Evolutionary conservation across 2,797 vertebrate species (phyloP), one percentile per base, ranked within the genome.

Genomic region (Phrynocephalus vlangalii): DNA sequence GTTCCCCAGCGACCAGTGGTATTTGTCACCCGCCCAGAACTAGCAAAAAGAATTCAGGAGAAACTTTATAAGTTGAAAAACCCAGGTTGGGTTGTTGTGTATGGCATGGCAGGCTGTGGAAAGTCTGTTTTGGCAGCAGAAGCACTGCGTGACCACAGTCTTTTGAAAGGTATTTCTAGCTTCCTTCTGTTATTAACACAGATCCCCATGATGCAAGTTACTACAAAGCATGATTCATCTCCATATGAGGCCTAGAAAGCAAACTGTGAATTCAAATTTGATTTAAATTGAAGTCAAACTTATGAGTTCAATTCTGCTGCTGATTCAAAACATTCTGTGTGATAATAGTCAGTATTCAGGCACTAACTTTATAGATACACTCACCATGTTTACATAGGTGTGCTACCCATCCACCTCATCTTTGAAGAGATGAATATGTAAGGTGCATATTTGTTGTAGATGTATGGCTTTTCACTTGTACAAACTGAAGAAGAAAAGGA

Each of bases 91-190:
- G 97, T 99, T 88, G 98, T 97, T 0, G 96, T 99, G n/a, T 98
- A 98, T 82, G 99, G 99, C 83, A 99, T 99, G 99, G 99, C 99
- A 5, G 99, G 99, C 71, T 99, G 98, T 8, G 99, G 99, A 18
- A 99, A 99, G 95, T 98, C 99, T n/a, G 97, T 99, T 79, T 94
- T 99, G 90, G 98, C 98, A 81, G 98, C 99, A 7, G 99, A 99
- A 95, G 97, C 98, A 20, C 97, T 98, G 87, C 96, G 99, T 89
- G 96, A 99, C 94, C 96, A 97, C n/a, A 88, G 50, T 0, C 93
- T 99, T 88, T 95, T 99, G 76, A 95, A 97, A 96, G 98, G 99
- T 99, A 96, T 56, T 72, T 86, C 5, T 26, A 85, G 22, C 5
- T 0, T 78, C 6, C 16, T 90, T 82, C 22, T 28, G n/a, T 79